Percentiles rank a stretch among this genome's conserved stretches.
Conservation (phyloP, 2,888 invertebrate genomes). For the Amiota mariae region DNA sequence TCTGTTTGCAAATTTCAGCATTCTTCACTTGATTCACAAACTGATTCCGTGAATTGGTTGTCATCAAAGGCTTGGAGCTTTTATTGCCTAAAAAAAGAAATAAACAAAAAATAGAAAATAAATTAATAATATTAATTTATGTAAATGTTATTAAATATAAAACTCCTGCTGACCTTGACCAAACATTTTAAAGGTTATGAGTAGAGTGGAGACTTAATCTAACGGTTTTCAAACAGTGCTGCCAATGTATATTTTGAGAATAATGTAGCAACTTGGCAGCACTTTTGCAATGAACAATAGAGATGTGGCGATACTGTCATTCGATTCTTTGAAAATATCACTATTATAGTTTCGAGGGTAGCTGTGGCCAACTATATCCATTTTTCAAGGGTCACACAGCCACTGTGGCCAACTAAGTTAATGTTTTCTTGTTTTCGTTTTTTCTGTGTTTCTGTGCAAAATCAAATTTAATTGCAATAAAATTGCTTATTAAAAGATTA, state of each 20-base stretch:
- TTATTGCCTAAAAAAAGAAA: not conserved
- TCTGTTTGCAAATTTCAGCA: not conserved
- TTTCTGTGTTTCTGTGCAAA: not conserved
- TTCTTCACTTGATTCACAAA: conserved; percentile 5
- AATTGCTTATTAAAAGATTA: conserved; percentile 1
- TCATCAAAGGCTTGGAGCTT: too few relatives aligned
- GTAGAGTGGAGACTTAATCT: too few relatives aligned
- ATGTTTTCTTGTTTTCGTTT: not conserved
- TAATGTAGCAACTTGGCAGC: too few relatives aligned
- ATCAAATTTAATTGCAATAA: not conserved
- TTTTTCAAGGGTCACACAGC: too few relatives aligned
- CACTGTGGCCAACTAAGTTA: too few relatives aligned
- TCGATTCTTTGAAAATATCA: too few relatives aligned
- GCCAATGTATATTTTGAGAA: too few relatives aligned
- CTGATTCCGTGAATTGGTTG: conserved; percentile 6
- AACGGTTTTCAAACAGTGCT: too few relatives aligned
- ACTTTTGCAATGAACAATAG: too few relatives aligned
- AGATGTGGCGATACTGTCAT: too few relatives aligned
- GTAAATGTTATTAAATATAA: not conserved
- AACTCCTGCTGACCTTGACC: not conserved
- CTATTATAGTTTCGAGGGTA: too few relatives aligned
- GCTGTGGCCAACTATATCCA: too few relatives aligned
- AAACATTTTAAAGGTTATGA: conserved; percentile 14
- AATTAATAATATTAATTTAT: not conserved
- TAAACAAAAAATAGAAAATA: not conserved